Conservation (phyloP, 2,888 invertebrate species). For the Galerucella pusilla region DNA sequence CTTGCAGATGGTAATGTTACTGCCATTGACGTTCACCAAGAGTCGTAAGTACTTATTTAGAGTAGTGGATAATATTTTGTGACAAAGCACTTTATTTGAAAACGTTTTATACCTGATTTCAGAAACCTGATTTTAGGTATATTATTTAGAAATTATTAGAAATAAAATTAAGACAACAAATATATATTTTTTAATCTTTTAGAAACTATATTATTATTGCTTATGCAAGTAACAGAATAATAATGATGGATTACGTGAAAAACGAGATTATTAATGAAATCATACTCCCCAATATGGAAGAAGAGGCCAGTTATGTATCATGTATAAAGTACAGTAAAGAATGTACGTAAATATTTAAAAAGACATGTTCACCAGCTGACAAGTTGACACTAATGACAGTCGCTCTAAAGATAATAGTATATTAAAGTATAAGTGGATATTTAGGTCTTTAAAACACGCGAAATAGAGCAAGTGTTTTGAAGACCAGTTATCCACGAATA, state of each 20-base stretch:
- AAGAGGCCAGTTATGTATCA: conserved; percentile 46
- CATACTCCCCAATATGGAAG: conserved; percentile 42
- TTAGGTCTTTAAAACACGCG: too few species aligned
- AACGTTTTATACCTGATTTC: too few species aligned
- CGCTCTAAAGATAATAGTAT: too few species aligned
- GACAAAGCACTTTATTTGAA: neutral
- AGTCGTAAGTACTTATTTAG: conserved; percentile 63
- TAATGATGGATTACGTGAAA: conserved; percentile 65
- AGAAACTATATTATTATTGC: conserved; percentile 68
- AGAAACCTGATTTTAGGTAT: too few species aligned
- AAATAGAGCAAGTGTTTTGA: too few species aligned
- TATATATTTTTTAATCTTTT: conserved; percentile 42
- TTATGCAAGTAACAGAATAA: conserved; percentile 66
- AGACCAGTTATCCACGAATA: too few species aligned
- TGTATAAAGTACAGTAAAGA: conserved; percentile 70
- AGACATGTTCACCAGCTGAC: neutral
- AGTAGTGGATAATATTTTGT: neutral
- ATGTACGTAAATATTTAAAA: conserved; percentile 60
- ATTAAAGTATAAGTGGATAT: too few species aligned
- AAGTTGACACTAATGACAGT: conserved; percentile 11
- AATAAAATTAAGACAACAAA: too few species aligned
- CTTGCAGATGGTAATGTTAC: conserved; percentile 63
- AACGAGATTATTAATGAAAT: conserved; percentile 48
- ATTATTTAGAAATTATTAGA: too few species aligned
- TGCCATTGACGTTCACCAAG: conserved; percentile 67